Evolutionary conservation across 2,797 vertebrate species (phyloP), one percentile per base, ranked within the genome.

Genomic region (Malacoraja senta): DNA sequence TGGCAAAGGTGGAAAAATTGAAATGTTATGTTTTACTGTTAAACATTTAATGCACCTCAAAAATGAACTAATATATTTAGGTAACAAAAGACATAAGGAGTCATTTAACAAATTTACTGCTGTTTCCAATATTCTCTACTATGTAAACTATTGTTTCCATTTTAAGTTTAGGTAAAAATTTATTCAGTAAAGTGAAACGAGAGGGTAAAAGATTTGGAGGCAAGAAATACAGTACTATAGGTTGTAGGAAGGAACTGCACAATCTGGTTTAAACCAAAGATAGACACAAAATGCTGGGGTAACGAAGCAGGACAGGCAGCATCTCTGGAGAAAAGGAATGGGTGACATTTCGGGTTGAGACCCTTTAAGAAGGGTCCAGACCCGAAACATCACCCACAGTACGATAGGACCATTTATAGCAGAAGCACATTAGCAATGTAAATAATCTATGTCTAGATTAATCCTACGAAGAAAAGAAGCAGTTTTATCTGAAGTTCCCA

Each of bases 401-500:
- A 12, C 61, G 63, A 65, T 71, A 35, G 19, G 65, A 19, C n/a
- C 8, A 32, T 35, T 91, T 91, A 35, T 6, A n/a, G 38, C 21
- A 92, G 26, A 72, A 76, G 1, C n/a, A 35, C 10, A 91, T 15
- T 76, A 10, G 44, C 71, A 92, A 91, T 29, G 29, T 91, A 91
- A 72, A 72, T 71, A 72, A 91, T 44, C 71, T 29, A 76, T 92
- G 38, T 74, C 6, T 38, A 53, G 90, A 91, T 91, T 38, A 74
- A 38, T 74, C 21, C 38, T n/a, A 92, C 35, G 21, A 29, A 35
- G 44, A 58, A 84, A 84, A 84, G 90, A 72, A 91, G 44, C 90
- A 29, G 26, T 92, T 92, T 92, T 92, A 92, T 92, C 90, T 53
- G 90, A 53, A 92, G 90, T 92, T 71, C 71, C 53, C 21, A 74